phyloP scores from a whole-genome alignment of 2,797 vertebrate genomes.

The Cuculus canorus region DNA sequence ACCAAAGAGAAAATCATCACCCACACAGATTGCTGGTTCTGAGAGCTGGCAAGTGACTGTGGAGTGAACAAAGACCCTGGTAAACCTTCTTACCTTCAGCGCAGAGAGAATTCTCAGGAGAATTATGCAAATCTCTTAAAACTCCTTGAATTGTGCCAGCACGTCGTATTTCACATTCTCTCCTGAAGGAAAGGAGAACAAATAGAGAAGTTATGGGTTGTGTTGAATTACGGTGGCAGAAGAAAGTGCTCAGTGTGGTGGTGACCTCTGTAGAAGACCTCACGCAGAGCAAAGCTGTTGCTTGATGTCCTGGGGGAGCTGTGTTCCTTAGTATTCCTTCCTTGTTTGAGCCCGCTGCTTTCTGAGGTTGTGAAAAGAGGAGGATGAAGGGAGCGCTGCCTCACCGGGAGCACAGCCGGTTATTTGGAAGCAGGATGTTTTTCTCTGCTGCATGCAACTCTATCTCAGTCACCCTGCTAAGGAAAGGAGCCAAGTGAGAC shows the following conservation, averaged over 20 bases:
- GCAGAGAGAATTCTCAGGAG: background rate
- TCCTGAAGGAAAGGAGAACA: background rate
- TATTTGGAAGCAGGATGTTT: background rate
- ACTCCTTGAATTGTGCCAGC: background rate
- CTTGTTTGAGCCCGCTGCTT: background rate
- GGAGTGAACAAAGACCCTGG: background rate
- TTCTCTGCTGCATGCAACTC: background rate
- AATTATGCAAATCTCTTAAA: background rate
- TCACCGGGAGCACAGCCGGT: background rate
- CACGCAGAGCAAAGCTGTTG: rapidly evolving
- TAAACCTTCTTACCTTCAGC: background rate
- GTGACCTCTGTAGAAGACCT: background rate
- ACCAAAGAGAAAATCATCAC: background rate
- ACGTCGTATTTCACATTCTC: background rate
- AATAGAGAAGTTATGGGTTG: background rate
- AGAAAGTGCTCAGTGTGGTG: background rate
- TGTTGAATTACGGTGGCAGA: rapidly evolving
- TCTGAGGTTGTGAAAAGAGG: background rate
- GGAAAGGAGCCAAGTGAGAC: background rate
- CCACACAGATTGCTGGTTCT: background rate
- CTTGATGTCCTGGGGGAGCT: background rate
- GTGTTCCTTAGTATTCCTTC: background rate
- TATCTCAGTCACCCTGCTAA: background rate
- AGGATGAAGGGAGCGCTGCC: background rate
- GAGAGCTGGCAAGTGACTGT: background rate